A percentile compares a stretch with the other conserved stretches of the same genome.
Conservation (phyloP, 2,888 invertebrate genomes). For the Ennomos erosarius region DNA sequence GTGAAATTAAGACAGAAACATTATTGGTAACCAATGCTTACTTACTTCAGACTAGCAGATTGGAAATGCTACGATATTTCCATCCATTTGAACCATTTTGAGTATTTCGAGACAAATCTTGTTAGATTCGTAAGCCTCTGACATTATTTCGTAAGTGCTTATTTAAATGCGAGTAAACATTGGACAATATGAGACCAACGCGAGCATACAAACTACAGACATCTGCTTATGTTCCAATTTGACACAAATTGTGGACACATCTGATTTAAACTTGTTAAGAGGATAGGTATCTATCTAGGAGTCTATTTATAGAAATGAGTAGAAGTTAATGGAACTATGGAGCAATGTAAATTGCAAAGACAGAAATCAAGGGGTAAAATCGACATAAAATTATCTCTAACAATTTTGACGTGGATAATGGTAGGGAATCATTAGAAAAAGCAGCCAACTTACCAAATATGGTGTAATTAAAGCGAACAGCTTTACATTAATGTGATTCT, state of each 20-base stretch:
- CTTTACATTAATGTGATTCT: conserved; percentile 23
- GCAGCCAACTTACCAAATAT: conserved; percentile 14
- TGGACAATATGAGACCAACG: conserved; percentile 55
- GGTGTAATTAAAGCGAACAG: conserved; percentile 22
- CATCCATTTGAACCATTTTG: conserved; percentile 39
- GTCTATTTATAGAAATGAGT: conserved; percentile 37
- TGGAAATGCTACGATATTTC: conserved; percentile 41
- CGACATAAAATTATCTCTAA: conserved; percentile 8
- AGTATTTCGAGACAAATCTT: conserved; percentile 55
- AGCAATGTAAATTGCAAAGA: conserved; percentile 17
- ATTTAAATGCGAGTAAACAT: conserved; percentile 69
- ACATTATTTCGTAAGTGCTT: conserved; percentile 62
- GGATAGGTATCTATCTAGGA: conserved; percentile 37
- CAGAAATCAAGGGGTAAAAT: not conserved
- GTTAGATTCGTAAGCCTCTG: conserved; percentile 56
- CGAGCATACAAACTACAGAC: conserved; percentile 51
- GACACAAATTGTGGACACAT: conserved; percentile 41
- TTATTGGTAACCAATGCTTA: not conserved
- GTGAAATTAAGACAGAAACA: conserved; percentile 17
- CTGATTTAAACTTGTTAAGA: conserved; percentile 42
- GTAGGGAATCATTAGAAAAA: conserved; percentile 23
- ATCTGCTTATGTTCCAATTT: conserved; percentile 46
- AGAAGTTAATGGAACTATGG: conserved; percentile 21
- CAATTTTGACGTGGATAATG: not conserved
- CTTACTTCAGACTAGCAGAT: conserved; percentile 25